These are phyloP conservation scores for Oxycera nigricornis DNA, from an alignment of 2,888 invertebrate species.

Conservation along the genomic window DNA sequence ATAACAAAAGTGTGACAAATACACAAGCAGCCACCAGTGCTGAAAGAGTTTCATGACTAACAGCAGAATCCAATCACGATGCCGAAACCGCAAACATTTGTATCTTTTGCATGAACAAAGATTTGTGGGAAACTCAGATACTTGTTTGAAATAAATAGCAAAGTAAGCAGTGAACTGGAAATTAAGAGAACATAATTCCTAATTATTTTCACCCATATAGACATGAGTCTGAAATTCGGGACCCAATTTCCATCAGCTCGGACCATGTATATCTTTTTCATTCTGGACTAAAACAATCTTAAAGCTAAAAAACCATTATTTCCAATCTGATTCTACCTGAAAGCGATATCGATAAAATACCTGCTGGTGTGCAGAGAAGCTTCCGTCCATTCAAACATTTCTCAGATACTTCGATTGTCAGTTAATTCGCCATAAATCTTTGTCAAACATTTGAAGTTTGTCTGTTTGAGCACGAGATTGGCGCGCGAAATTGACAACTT, in stretches of 20 bases:
- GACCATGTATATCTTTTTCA: no score
- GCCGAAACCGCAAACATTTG: slow-evolving; percentile 1
- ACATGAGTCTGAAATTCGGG: no score
- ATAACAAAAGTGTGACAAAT: slow-evolving; percentile 14
- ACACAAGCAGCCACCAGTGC: background rate
- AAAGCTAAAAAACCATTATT: background rate
- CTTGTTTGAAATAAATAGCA: background rate
- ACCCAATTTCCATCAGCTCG: no score
- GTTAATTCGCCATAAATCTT: background rate
- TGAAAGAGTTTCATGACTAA: slow-evolving; percentile 2
- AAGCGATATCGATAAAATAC: no score
- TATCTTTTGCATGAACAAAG: background rate
- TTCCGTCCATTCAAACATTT: background rate
- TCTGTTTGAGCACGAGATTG: background rate
- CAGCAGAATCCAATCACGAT: background rate
- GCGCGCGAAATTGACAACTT: background rate
- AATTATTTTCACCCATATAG: no score
- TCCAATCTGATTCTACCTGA: no score
- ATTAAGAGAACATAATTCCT: no score
- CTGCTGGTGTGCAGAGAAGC: background rate
- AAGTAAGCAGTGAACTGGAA: background rate
- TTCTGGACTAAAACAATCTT: background rate
- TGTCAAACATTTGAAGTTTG: background rate
- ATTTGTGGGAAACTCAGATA: background rate
- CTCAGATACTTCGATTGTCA: background rate